Evolutionary conservation across 2,113 vertebrate species (phyloP).

Genomic region (Stictonetta naevosa): DNA sequence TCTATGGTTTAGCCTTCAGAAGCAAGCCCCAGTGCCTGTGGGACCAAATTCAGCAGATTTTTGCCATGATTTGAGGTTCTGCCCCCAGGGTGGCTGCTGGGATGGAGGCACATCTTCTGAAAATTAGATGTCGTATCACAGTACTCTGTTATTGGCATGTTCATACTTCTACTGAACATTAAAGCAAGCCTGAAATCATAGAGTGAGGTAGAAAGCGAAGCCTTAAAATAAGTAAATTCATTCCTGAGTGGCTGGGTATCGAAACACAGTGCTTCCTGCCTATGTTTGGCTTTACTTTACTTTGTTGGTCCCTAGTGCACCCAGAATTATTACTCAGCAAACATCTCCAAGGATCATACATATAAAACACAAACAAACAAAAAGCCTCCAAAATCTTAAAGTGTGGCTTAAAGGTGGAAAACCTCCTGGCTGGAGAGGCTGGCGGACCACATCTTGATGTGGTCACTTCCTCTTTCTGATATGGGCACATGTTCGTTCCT

Average conservation of each 20-base stretch:
- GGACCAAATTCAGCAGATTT: background rate
- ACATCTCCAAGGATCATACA: constrained; percentile 29
- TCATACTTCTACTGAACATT: background rate
- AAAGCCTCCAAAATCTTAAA: background rate
- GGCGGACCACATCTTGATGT: background rate
- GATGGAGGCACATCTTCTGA: background rate
- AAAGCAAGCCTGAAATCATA: background rate
- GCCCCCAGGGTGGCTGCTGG: background rate
- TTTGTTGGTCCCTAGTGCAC: constrained; percentile 50
- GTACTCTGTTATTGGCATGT: background rate
- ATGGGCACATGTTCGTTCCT: background rate
- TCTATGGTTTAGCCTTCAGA: background rate
- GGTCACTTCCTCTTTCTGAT: constrained; percentile 25
- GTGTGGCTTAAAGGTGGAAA: constrained; percentile 12
- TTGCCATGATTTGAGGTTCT: fast-evolving
- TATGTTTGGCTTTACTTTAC: constrained; percentile 41
- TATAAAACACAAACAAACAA: background rate
- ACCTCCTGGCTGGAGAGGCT: background rate
- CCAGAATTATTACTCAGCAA: constrained; percentile 55
- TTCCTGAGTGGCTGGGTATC: background rate
- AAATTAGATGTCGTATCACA: background rate
- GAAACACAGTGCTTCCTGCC: constrained; percentile 35
- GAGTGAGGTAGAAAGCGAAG: background rate
- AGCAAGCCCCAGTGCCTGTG: background rate
- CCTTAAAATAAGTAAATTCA: background rate